phyloP scores from a whole-genome alignment of 2,113 vertebrate genomes.

The Zapornia atra region DNA sequence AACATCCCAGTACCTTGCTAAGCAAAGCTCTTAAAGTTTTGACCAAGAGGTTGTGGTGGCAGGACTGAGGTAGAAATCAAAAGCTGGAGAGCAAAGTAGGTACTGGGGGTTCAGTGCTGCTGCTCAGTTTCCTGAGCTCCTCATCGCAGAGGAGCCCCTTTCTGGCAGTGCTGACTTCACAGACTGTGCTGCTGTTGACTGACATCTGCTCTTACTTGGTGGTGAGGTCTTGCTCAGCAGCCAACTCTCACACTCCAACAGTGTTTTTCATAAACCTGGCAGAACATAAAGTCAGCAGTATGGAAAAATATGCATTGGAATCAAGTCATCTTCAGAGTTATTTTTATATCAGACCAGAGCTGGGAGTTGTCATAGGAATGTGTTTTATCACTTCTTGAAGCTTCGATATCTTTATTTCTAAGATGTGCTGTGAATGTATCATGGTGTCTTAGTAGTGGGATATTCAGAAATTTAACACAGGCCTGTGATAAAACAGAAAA shows the following conservation, averaged over 20 bases:
- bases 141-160: background rate
- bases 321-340: background rate
- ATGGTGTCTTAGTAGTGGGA: background rate
- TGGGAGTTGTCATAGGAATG: background rate
- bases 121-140: background rate
- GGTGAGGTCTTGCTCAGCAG: background rate
- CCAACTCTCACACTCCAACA: background rate
- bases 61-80: background rate
- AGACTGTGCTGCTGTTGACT: background rate
- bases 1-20: accelerated
- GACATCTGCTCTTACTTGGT: accelerated
- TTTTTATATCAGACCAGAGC: background rate
- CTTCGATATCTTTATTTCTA: background rate
- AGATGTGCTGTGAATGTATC: background rate
- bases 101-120: too few relatives aligned
- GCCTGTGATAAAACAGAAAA: background rate
- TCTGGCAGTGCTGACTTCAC: background rate
- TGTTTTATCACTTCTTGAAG: background rate
- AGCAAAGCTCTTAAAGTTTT: background rate
- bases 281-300: background rate
- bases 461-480: background rate
- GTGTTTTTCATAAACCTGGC: background rate
- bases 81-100: too few relatives aligned
- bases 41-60: background rate
- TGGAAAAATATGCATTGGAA: background rate